Base-by-base conservation (phyloP, 2,888 invertebrate genomes). In the Tenodera sinensis region DNA sequence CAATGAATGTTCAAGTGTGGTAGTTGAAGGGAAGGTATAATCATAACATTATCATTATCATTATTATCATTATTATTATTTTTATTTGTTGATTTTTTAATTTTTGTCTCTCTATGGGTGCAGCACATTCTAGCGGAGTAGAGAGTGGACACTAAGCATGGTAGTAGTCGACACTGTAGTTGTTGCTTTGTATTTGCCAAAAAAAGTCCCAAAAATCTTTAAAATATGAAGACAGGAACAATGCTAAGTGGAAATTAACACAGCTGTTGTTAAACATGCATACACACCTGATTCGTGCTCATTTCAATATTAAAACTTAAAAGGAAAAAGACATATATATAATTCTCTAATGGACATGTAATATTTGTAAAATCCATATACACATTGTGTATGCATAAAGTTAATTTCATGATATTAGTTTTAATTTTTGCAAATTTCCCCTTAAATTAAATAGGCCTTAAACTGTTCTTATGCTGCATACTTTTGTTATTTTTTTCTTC, bases 271-370 rank as follows among this genome's bases (percentile, higher is more conserved):
- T 89, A 87, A 89, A 89, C 89, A 89, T 89, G 89, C 83, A 88
- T 88, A 90, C 91, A 91, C 91, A 91, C 90, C 90, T 91, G 91
- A 90, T 90, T 89, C 90, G 89, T 90, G 91, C 90, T 91, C 91
- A 90, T 89, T 89, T 90, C 84, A 89, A 87, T 88, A 85, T 89
- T 82, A 85, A 85, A 28, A 83, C 30, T 30, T 86, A 87, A 85
- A 88, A 34, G 34, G 42, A 83, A 87, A 30, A 27, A 83, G 28
- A 81, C n/a, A n/a, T 28, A 81, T 81, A 54, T 28, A 54, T 71
- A 84, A 88, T 88, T 87, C 54, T 81, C 28, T 82, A 82, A 86
- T 89, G 88, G 88, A 90, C 89, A 90, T 85, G 87, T 83, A 89
- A 88, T 90, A 90, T 90, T 89, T 90, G 90, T 90, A 90, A 90